Evolutionary conservation across 2,113 vertebrate genomes (phyloP), one percentile per base, ranked within the genome.

Genomic region (Mixornis gularis): DNA sequence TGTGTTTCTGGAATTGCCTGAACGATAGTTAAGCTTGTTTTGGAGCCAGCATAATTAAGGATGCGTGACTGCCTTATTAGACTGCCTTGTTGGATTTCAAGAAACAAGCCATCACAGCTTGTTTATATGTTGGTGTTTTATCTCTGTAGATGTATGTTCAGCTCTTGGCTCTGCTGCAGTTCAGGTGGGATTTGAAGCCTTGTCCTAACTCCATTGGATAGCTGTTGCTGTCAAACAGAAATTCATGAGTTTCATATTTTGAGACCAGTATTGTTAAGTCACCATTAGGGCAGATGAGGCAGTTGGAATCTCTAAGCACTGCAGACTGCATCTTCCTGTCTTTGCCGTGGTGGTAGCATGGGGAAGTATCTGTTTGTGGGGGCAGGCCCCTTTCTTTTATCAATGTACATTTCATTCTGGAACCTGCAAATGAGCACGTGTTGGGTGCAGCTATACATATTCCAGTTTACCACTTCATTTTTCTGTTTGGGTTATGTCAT

Each of bases 21-120:
- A 70, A 66, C 0, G 15, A 44, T 24, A 74, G 62, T 64, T 90
- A 48, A 72, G 20, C 73, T 56, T 79, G 6, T 53, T 56, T 30
- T 63, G 36, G 74, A 87, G 80, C 41, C 46, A 72, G 41, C 41
- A 40, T 91, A 87, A 89, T 89, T 82, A 85, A 94, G 78, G 46
- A 79, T 77, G 27, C 76, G 53, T 41, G 58, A 65, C 41, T 76
- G 56, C 44, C 29, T 49, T 86, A 32, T 86, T 92, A 60, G 73
- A 69, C 41, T 0, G 4, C 26, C 27, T 43, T 82, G 43, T 4
- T 73, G 27, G 14, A 65, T 55, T 91, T 92, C 43, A 64, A 86
- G 55, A 92, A 89, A 32, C 30, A 53, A 89, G 74, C 24, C 19
- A 30, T 73, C 53, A 32, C 24, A 63, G 6, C 58, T 78, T 80